These are phyloP conservation scores for Ramphastos sulfuratus DNA, from an alignment of 2,113 vertebrate species.

Conservation along the genomic window DNA sequence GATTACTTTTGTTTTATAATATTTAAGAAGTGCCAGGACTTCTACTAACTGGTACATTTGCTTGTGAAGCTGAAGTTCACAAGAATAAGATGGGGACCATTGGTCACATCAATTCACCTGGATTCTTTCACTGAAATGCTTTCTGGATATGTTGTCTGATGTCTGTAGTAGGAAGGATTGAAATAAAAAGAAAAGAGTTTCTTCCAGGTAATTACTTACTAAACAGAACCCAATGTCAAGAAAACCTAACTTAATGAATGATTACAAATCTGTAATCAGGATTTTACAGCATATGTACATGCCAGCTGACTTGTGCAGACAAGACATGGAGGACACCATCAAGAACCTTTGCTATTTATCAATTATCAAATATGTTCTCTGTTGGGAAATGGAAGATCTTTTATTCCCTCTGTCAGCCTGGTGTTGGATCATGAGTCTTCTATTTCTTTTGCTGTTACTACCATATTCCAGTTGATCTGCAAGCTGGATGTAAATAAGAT, in stretches of 20 bases:
- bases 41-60: not conserved
- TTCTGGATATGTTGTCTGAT: not conserved
- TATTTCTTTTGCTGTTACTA: not conserved
- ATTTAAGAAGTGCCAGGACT: not conserved
- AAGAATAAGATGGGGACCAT: too few relatives aligned
- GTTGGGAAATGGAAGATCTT: not conserved
- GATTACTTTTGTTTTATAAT: not conserved
- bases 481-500: not conserved
- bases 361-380: not conserved
- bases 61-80: not conserved
- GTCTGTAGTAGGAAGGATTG: not conserved
- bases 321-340: fast-evolving
- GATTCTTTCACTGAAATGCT: not conserved
- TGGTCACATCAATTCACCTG: not conserved
- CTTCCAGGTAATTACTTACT: not conserved
- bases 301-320: not conserved
- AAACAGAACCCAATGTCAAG: not conserved
- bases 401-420: not conserved
- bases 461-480: not conserved
- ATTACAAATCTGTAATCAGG: not conserved
- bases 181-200: not conserved
- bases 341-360: not conserved
- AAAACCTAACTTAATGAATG: not conserved
- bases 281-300: not conserved
- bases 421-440: not conserved